Evolutionary conservation across 2,113 vertebrate genomes (phyloP).

Genomic region (Opisthocomus hoazin): DNA sequence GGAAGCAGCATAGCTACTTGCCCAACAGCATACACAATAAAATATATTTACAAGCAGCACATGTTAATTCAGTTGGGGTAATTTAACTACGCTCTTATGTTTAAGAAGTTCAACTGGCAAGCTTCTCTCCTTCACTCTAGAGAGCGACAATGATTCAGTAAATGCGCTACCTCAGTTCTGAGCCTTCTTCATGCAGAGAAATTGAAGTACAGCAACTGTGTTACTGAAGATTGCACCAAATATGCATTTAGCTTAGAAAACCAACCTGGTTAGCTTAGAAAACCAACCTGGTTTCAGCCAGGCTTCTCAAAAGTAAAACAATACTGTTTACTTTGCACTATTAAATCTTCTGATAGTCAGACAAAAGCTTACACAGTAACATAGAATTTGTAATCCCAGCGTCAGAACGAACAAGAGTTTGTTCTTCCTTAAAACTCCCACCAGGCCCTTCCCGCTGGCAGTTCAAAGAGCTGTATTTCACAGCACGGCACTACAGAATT

Average conservation of each 20-base stretch:
- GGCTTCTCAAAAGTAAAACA: conserved; percentile 44
- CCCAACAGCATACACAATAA: not conserved
- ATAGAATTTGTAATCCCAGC: conserved; percentile 3
- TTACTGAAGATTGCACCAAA: conserved; percentile 26
- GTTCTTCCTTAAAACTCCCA: not conserved
- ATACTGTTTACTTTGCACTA: conserved; percentile 9
- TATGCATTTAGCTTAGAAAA: conserved; percentile 21
- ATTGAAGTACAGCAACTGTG: not conserved
- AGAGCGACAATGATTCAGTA: conserved; percentile 1
- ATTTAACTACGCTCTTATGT: not conserved
- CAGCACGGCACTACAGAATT: conserved; percentile 49
- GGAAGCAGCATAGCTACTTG: not conserved
- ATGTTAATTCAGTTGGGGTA: not conserved
- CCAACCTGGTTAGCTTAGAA: not conserved
- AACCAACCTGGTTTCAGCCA: conserved; percentile 10
- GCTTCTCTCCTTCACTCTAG: not conserved
- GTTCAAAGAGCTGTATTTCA: conserved; percentile 47
- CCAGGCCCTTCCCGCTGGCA: conserved; percentile 10
- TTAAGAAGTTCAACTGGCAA: conserved; percentile 2
- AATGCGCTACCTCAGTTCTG: not conserved
- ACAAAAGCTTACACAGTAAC: not conserved
- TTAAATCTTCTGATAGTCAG: conserved; percentile 14
- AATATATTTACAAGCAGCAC: not conserved
- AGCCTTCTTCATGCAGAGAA: not conserved
- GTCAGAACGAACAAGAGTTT: conserved; percentile 41